Percentiles rank a stretch among this genome's conserved stretches.
Evolutionary conservation across 2,888 invertebrate genomes (phyloP).

Genomic region (Cybosia mesomella): DNA sequence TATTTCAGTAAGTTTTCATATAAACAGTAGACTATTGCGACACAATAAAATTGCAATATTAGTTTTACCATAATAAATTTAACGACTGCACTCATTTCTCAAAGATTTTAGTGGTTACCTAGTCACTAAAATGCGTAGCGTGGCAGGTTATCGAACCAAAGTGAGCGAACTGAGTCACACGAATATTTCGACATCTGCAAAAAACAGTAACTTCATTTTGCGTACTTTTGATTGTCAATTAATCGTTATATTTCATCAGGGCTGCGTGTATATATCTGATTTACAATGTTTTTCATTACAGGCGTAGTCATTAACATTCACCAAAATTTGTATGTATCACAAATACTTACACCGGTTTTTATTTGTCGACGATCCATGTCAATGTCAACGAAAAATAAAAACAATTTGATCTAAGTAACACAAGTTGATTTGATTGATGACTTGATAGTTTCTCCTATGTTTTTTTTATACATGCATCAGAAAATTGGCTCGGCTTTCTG

Average conservation of each 20-base stretch:
- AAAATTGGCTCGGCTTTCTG: too few relatives aligned
- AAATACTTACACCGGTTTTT: not conserved
- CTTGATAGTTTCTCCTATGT: too few relatives aligned
- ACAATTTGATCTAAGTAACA: too few relatives aligned
- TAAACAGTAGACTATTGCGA: not conserved
- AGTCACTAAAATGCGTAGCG: constrained; percentile 1
- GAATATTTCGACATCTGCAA: not conserved
- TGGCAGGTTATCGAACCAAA: not conserved
- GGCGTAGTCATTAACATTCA: not conserved
- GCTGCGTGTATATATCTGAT: not conserved
- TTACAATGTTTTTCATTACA: not conserved
- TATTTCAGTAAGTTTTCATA: not conserved
- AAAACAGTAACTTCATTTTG: not conserved
- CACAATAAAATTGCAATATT: not conserved
- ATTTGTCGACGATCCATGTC: not conserved
- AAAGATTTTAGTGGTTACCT: not conserved
- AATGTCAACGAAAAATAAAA: too few relatives aligned
- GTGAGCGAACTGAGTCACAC: not conserved
- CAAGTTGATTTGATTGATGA: too few relatives aligned
- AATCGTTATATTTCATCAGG: not conserved
- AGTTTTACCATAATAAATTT: constrained; percentile 1
- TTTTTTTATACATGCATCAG: too few relatives aligned
- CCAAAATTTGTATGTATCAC: not conserved
- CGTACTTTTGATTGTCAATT: not conserved
- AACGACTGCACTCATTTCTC: not conserved